These are phyloP conservation scores for Barnardius zonarius DNA, from an alignment of 2,113 vertebrate species.

Conservation along the genomic window DNA sequence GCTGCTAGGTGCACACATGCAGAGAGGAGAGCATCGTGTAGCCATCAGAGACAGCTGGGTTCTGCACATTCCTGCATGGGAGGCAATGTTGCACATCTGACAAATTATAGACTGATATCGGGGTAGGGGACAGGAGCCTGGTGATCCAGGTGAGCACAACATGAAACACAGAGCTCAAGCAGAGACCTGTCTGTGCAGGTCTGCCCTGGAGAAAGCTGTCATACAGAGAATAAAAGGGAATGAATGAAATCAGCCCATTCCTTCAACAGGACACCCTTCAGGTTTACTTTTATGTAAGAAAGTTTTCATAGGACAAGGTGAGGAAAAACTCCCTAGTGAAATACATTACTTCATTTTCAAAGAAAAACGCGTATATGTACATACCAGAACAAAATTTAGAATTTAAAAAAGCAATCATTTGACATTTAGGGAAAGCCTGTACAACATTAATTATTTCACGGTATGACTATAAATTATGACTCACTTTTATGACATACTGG, in stretches of 20 bases:
- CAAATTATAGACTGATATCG: not conserved
- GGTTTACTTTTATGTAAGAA: not conserved
- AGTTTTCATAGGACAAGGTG: not conserved
- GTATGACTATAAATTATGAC: not conserved
- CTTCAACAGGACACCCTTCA: not conserved
- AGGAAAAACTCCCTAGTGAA: not conserved
- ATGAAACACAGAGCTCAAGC: not conserved
- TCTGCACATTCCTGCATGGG: not conserved
- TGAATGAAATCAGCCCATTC: not conserved
- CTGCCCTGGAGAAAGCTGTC: not conserved
- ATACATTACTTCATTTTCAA: not conserved
- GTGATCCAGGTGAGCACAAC: not conserved
- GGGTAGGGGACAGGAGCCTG: not conserved
- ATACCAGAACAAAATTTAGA: not conserved
- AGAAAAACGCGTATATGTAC: not conserved
- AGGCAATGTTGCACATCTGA: accelerated
- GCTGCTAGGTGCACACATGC: not conserved
- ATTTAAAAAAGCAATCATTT: not conserved
- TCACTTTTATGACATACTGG: not conserved
- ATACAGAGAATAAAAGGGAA: not conserved
- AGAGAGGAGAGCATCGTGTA: not conserved
- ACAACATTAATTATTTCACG: not conserved
- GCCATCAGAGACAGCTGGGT: not conserved
- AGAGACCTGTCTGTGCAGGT: not conserved
- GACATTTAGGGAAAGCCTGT: not conserved